phyloP scores from a whole-genome alignment of 2,888 invertebrate genomes.

The Gerris lacustris region DNA sequence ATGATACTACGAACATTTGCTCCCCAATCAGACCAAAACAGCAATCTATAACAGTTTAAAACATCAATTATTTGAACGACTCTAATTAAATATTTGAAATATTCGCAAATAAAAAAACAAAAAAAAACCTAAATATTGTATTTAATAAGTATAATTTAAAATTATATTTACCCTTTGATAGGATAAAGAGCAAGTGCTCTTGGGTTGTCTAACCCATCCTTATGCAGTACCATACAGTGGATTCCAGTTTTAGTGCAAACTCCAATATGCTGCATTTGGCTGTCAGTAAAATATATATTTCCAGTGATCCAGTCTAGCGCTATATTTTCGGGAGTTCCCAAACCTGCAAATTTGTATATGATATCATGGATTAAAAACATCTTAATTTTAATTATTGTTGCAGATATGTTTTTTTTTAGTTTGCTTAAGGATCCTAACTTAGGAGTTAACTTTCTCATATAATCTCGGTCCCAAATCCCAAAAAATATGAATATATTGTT shows the following conservation, averaged over 20 bases:
- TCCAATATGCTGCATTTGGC: slow-evolving; percentile 53
- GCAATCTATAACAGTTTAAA: slow-evolving; percentile 43
- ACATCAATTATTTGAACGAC: slow-evolving; percentile 17
- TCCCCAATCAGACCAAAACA: slow-evolving; percentile 92
- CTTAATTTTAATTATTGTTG: no score
- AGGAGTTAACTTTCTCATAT: no score
- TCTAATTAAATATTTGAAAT: neutral
- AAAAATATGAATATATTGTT: no score
- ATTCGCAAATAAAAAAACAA: neutral
- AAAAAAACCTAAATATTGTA: neutral
- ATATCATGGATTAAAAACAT: no score
- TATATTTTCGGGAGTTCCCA: slow-evolving; percentile 60
- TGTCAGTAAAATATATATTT: slow-evolving; percentile 73
- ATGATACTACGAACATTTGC: slow-evolving; percentile 54
- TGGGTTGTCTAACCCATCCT: slow-evolving; percentile 50
- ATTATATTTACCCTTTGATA: slow-evolving; percentile 44
- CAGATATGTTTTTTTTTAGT: no score
- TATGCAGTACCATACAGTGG: slow-evolving; percentile 51
- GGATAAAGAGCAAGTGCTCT: slow-evolving; percentile 59
- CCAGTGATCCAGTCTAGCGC: slow-evolving; percentile 65
- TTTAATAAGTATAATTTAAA: no score
- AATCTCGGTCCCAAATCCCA: no score
- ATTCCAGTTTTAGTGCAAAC: slow-evolving; percentile 58
- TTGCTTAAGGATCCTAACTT: no score
- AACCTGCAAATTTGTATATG: slow-evolving; percentile 41